phyloP scores from a whole-genome alignment of 2,888 invertebrate species.

The Chrysotoxum bicinctum region DNA sequence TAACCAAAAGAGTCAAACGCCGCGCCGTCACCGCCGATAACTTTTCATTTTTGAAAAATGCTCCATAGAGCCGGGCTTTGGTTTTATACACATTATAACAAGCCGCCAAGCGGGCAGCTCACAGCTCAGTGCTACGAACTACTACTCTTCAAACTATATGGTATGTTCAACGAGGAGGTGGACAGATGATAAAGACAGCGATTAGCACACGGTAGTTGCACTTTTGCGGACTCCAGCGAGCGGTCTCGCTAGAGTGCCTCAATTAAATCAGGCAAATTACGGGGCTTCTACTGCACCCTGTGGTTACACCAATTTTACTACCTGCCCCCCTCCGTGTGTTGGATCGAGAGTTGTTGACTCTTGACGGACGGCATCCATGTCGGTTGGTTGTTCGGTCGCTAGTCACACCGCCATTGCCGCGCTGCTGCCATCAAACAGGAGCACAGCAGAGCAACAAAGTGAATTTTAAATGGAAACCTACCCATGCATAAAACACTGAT shows the following conservation, averaged over 20 bases:
- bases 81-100: neutral
- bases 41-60: constrained; percentile 20
- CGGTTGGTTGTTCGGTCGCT: neutral
- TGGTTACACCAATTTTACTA: constrained; percentile 42
- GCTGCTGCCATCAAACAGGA: constrained; percentile 53
- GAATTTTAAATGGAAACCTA: constrained; percentile 73
- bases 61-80: neutral
- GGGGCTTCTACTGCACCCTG: constrained; percentile 54
- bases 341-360: constrained; percentile 54
- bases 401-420: neutral
- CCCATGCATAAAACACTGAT: constrained; percentile 72
- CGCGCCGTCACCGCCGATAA: neutral
- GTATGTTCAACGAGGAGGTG: constrained; percentile 56
- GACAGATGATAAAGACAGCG: constrained; percentile 68
- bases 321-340: neutral
- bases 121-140: neutral
- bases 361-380: constrained; percentile 57
- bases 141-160: constrained; percentile 17
- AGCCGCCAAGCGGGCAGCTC: constrained; percentile 7
- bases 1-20: constrained; percentile 21
- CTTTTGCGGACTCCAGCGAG: constrained; percentile 19
- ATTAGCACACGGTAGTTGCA: constrained; percentile 60
- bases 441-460: constrained; percentile 65
- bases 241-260: constrained; percentile 56
- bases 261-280: constrained; percentile 72